Base-by-base conservation (phyloP, 2,113 vertebrate genomes). In the Callocephalon fimbriatum region DNA sequence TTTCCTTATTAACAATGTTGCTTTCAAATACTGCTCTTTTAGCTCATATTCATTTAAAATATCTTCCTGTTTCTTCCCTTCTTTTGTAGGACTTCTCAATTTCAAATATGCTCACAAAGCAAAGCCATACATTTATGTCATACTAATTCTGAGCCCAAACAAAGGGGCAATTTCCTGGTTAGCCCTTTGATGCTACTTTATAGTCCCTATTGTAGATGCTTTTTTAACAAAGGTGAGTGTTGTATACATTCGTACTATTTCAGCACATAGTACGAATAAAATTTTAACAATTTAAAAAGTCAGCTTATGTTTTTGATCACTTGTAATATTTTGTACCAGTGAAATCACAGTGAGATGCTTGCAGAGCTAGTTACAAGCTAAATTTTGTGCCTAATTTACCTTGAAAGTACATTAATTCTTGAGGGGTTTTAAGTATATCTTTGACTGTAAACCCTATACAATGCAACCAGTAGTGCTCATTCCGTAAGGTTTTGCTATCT, bases 51-150 rank as follows among this genome's bases (percentile, higher is more conserved):
- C 71, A 81, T 82, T 79, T 40, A 32, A 74, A 51, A 19, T 77
- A 81, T 9, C 78, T 58, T 84, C 86, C 53, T 50, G 29, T 18
- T 89, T 92, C 90, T 68, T 16, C 47, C 53, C 54, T 51, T 45
- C 42, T 42, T 91, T 91, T 90, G 61, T 91, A 85, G 83, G 83
- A 92, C 48, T 88, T 75, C 10, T 90, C 68, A 61, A 35, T 92
- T 95, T 94, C 47, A 66, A 96, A 67, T 73, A 73, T 1, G 0
- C 87, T 90, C 32, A 72, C 61, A 35, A 92, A 97, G 58, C 77
- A 97, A 98, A 96, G 98, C 97, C 98, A 97, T 97, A 97, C 67
- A 73, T 91, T 83, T 62, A 70, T 91, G 67, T 67, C 83, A 70
- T 86, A 86, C 44, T 71, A 76, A 83, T 91, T 92, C 54, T 71